These are phyloP conservation scores for Speoplatyrhinus poulsoni DNA, from an alignment of 2,113 vertebrate species.

Conservation along the genomic window DNA sequence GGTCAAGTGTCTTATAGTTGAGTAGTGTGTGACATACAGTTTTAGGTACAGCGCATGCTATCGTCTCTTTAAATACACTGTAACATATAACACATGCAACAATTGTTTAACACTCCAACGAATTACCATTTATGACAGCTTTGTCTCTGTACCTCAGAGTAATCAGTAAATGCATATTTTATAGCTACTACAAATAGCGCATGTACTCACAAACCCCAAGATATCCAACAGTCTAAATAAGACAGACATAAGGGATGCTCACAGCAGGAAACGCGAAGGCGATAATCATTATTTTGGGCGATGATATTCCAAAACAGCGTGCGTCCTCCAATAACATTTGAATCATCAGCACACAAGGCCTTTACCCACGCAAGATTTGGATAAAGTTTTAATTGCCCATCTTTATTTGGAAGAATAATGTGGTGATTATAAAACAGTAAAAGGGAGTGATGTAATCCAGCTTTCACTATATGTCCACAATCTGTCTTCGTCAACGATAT, in stretches of 20 bases:
- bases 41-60: not conserved
- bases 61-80: slow-evolving; percentile 7
- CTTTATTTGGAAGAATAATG: slow-evolving; percentile 17
- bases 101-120: not conserved
- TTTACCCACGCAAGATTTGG: slow-evolving; percentile 16
- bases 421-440: no score
- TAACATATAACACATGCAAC: slow-evolving; percentile 10
- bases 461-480: no score
- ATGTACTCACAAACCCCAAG: slow-evolving; percentile 4
- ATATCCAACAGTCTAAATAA: slow-evolving; percentile 17
- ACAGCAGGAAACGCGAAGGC: slow-evolving; percentile 33
- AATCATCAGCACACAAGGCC: slow-evolving; percentile 29
- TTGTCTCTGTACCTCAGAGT: slow-evolving; percentile 17
- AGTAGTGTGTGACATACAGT: no score
- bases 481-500: not conserved
- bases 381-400: slow-evolving; percentile 12
- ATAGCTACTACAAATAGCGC: slow-evolving; percentile 51
- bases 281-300: slow-evolving; percentile 36
- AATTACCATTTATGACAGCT: slow-evolving; percentile 24
- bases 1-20: no score
- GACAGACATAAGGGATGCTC: slow-evolving; percentile 26
- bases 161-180: slow-evolving; percentile 29
- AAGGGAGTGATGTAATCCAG: no score
- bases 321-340: slow-evolving; percentile 23
- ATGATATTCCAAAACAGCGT: slow-evolving; percentile 41